Evolutionary conservation across 2,113 vertebrate genomes (phyloP).

Genomic region (Neolamprologus kungweensis): DNA sequence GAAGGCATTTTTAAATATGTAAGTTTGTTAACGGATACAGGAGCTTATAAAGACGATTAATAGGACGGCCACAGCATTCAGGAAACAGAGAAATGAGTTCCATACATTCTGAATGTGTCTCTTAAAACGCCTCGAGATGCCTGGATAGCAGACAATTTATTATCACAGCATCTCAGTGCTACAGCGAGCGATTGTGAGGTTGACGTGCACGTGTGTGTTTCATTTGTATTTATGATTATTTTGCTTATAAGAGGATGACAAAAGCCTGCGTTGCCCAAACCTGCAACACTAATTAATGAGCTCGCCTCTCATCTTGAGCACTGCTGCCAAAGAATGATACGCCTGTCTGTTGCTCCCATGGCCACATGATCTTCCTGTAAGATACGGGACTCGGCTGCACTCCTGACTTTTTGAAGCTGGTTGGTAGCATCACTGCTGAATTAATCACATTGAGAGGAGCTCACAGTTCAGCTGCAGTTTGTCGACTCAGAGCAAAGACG

Average conservation of each 20-base stretch:
- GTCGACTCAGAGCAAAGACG: conserved; percentile 2
- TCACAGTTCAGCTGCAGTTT: not conserved
- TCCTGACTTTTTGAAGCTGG: not conserved
- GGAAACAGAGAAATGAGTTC: not conserved
- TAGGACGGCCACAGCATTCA: not conserved
- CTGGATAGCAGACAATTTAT: not conserved
- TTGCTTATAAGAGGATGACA: not conserved
- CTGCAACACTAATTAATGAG: not conserved
- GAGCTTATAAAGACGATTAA: not conserved
- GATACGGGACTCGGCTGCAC: not conserved
- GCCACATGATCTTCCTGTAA: not conserved
- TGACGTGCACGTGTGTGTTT: fast-evolving
- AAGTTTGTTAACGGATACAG: fast-evolving
- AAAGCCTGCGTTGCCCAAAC: not conserved
- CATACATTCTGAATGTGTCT: not conserved
- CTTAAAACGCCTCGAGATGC: fast-evolving
- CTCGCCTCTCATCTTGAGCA: not conserved
- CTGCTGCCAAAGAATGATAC: not conserved
- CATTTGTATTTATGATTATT: not conserved
- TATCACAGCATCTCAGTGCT: not conserved
- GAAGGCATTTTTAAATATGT: not conserved
- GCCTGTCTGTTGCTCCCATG: not conserved
- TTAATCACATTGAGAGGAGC: not conserved
- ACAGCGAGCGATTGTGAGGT: not conserved
- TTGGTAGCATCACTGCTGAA: not conserved